A percentile compares a stretch with the other conserved stretches of the same genome.
These are phyloP conservation scores for Apus apus DNA, from an alignment of 2,113 vertebrate genomes.

Conservation along the genomic window DNA sequence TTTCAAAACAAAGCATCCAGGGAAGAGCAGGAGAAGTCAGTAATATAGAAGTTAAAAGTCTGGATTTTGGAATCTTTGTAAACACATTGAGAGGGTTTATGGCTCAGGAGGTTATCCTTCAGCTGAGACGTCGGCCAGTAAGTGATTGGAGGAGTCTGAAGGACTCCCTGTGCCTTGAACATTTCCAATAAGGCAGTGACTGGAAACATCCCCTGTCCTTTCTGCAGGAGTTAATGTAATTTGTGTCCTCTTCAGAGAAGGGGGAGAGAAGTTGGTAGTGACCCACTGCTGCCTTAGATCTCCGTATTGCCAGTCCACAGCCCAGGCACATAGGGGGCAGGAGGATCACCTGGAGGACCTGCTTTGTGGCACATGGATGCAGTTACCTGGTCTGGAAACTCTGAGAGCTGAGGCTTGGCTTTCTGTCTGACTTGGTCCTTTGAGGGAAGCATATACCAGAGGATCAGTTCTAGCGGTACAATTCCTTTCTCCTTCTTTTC, in stretches of 20 bases:
- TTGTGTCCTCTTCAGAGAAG: background rate
- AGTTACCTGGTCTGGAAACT: background rate
- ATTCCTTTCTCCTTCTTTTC: background rate
- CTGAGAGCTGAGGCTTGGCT: background rate
- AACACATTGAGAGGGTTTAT: background rate
- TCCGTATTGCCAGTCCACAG: background rate
- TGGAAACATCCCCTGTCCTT: background rate
- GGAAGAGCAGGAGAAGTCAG: background rate
- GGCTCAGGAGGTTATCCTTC: background rate
- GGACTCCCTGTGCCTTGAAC: background rate
- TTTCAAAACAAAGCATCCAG: background rate
- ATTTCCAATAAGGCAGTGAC: background rate
- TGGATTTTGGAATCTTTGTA: background rate
- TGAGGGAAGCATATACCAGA: background rate
- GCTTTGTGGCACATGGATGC: background rate
- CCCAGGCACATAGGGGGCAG: accelerated
- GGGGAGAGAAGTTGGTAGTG: background rate
- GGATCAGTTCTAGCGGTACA: background rate
- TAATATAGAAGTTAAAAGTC: background rate
- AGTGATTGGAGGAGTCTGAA: background rate
- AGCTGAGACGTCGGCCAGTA: background rate
- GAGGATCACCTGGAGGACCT: accelerated
- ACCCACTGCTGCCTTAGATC: background rate
- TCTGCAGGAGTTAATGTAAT: background rate
- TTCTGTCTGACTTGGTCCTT: background rate